Base-by-base conservation (phyloP, 37 sponge, comb jelly and placozoan genomes). In the Theonella swinhoei region DNA sequence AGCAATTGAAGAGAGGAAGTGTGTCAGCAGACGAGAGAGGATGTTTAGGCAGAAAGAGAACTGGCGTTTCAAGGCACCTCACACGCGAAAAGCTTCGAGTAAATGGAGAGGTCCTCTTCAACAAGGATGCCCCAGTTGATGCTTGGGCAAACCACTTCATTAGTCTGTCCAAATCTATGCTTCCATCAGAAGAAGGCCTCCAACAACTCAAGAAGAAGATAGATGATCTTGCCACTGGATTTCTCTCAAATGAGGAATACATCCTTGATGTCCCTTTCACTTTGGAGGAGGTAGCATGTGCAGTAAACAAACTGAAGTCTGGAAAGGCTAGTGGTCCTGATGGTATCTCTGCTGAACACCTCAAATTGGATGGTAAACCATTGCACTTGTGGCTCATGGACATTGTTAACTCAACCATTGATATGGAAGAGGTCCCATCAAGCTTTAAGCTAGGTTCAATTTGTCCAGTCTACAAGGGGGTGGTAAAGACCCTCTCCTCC, bases 31-130 rank as follows among this genome's bases (percentile, higher is more conserved):
- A 58, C 11, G 60, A 19, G 60, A 58, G 19, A 58, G 60, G 60
- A 58, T 58, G 60, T 58, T 58, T 58, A 58, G 60, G 60, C 60
- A 58, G 60, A 58, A 58, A 58, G 60, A 58, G 60, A 58, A 19
- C 19, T 20, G 60, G 60, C 60, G 60, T 58, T 58, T 58, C 60
- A 58, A 58, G 60, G 60, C 60, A 58, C 60, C 60, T 58, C 60
- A 58, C 60, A 58, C 17, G 19, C 60, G 19, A 19, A 58, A 58
- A 58, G 19, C 60, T 58, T 58, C 60, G 60, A 20, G 60, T 58
- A 58, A 58, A 58, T 58, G 60, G 60, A 58, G 60, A 58, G 60
- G 60, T 58, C 60, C 60, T 58, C 11, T 58, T 19, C 60, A 19
- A 11, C 60, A 58, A 19, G 60, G 60, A 58, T 58, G 60, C 11